Evolutionary conservation across 2,888 invertebrate species (phyloP).

Genomic region (Scaptomyza parva): DNA sequence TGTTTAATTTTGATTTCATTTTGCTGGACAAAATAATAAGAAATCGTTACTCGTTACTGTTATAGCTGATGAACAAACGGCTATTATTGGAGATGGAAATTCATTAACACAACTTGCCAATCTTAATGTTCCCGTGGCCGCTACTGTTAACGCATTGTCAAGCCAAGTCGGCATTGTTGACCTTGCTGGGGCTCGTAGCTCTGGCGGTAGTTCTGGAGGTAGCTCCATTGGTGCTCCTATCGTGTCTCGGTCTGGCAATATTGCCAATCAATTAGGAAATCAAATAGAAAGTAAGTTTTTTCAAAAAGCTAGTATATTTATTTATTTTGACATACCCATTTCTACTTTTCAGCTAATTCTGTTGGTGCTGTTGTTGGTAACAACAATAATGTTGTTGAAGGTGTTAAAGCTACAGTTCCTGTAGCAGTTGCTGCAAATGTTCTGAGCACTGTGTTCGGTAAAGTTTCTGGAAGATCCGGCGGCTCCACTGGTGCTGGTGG

Average conservation of each 20-base stretch:
- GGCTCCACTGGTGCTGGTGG: background rate
- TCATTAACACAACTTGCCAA: background rate
- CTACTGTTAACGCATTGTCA: background rate
- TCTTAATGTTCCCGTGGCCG: background rate
- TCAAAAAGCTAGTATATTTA: too few species aligned
- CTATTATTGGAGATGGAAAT: background rate
- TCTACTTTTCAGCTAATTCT: background rate
- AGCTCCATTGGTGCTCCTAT: too few species aligned
- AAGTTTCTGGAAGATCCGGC: background rate
- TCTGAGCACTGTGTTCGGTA: background rate
- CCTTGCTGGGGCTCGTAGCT: too few species aligned
- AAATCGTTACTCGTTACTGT: background rate
- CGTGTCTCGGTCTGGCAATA: too few species aligned
- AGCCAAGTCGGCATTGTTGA: too few species aligned
- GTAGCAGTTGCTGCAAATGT: background rate
- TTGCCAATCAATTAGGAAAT: background rate
- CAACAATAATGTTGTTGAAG: background rate
- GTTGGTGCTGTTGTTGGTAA: background rate
- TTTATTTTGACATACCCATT: too few species aligned
- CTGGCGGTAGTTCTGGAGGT: too few species aligned
- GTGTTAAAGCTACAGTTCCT: background rate
- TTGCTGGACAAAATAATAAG: background rate
- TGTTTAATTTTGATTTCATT: background rate
- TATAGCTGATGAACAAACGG: constrained; percentile 1
- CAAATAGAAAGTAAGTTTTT: background rate